Base-by-base conservation (phyloP, 2,888 invertebrate species). In the Heteromyza rotundicornis region DNA sequence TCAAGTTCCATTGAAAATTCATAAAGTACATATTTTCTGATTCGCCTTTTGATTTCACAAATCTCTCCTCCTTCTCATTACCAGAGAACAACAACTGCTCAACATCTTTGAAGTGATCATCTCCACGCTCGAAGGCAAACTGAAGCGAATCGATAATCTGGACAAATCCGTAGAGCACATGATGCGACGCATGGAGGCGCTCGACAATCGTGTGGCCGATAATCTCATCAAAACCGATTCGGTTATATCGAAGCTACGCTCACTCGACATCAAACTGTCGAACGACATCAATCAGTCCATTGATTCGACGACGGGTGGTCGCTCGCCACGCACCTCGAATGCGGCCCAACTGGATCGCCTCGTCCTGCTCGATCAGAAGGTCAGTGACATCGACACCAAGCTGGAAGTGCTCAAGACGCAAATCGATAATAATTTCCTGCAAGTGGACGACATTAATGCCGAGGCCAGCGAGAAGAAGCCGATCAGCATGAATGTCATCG, bases 101-200 rank as follows among this genome's bases (percentile, higher is more conserved):
- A 92, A 92, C 81, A 92, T 95, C 59, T 94, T 95, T 84, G 94
- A 94, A 84, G 92, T 93, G 59, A 93, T 95, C 70, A 93, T 94
- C 63, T 92, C 93, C 72, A 94, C 94, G 23, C 84, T 94, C 72
- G 94, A 95, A 82, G 92, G 92, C 3, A 94, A 94, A 84, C 85
- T 95, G 14, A 92, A 94, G 80, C 86, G 94, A 70, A 93, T 95
- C 78, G 94, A 94, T 77, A 94, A 93, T 80, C 84, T 94, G 61
- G 94, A 95, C 81, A 91, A 92, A 82, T 93, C 94, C 0, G 92
- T 94, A 1, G 94, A 94, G 78, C 92, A 93, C 77, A 84, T 95
- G 62, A 93, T 93, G 92, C 85, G 92, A 70, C 86, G 93, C 75
- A 92, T 95, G 7, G 94, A 94, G 83, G 89, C 89, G 1, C 84